Percentiles rank a stretch among this genome's conserved stretches.
Conservation (phyloP, 1,140 invertebrate species). For the Patella vulgata region DNA sequence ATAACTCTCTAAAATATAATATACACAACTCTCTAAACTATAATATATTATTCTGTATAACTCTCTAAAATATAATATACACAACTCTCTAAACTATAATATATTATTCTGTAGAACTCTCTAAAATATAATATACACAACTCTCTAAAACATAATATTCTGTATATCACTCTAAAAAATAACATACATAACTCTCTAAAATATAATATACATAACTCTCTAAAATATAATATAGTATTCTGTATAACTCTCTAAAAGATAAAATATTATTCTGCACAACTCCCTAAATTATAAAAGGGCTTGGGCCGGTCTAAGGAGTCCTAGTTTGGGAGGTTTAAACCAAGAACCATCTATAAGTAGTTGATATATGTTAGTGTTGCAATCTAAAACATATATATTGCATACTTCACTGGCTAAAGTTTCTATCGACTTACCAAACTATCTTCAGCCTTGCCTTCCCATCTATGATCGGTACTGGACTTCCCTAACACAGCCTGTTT, state of each 20-base stretch:
- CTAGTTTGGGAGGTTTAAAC: no score
- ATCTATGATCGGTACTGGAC: conserved; percentile 84
- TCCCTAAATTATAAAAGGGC: no score
- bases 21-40: no score
- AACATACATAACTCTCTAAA: conserved; percentile 82
- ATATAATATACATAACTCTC: no score
- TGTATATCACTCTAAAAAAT: conserved; percentile 88
- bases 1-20: conserved; percentile 82
- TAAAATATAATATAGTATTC: conserved; percentile 92
- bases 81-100: conserved; percentile 91
- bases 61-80: conserved; percentile 77
- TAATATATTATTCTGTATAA: conserved; percentile 94
- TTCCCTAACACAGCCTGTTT: conserved; percentile 90
- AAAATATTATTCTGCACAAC: no score
- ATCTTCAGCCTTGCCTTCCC: conserved; percentile 87
- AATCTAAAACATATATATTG: no score
- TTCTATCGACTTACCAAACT: conserved; percentile 71
- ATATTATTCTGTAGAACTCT: conserved; percentile 95
- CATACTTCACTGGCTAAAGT: no score
- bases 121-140: conserved; percentile 74
- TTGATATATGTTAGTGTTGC: no score
- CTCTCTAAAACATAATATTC: conserved; percentile 91
- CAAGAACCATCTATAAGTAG: no score
- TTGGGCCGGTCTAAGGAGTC: no score
- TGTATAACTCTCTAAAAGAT: conserved; percentile 88